Base-by-base conservation (phyloP, 2,888 invertebrate species). In the Euzophera pinguis region DNA sequence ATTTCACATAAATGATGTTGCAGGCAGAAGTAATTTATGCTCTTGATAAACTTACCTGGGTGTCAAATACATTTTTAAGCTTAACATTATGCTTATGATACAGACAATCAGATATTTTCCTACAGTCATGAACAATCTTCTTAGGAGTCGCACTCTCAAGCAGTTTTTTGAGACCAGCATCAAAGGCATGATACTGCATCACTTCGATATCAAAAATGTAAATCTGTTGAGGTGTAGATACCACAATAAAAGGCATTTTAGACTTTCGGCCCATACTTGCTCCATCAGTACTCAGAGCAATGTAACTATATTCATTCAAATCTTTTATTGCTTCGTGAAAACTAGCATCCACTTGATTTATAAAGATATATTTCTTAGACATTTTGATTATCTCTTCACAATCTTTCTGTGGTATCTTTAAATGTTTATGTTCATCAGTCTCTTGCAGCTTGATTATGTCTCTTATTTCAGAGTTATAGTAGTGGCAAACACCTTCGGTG, bases 81-180 rank as follows among this genome's bases (percentile, higher is more conserved):
- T 87, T 84, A 9, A 92, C 86, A 70, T 85, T 80, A 69, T 92
- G 92, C 64, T 91, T 91, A 67, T 93, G 92, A 69, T 82, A 89
- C 45, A 93, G 74, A 61, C 92, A 91, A 65, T 93, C 93, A 0
- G 92, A 91, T 53, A 92, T 67, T 58, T 86, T 84, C 55, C 93
- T 82, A 58, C 91, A 91, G 65, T 93, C 91, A 79, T 93, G 93
- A 29, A 92, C 81, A 59, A 93, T 91, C 78, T 93, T 92, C 53
- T 90, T 84, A 27, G 91, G 84, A 48, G 62, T 67, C 32, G 81
- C 81, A 74, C 80, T 78, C 64, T 90, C 85, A 50, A 91, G 73
- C 3, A 91, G 61, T 42, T 84, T 75, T 59, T 82, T 85, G 5
- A 93, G 67, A 1, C 92, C 92, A 55, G 78, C 81, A 64, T 88